phyloP scores from a whole-genome alignment of 2,888 invertebrate genomes.

The Sisyra nigra region DNA sequence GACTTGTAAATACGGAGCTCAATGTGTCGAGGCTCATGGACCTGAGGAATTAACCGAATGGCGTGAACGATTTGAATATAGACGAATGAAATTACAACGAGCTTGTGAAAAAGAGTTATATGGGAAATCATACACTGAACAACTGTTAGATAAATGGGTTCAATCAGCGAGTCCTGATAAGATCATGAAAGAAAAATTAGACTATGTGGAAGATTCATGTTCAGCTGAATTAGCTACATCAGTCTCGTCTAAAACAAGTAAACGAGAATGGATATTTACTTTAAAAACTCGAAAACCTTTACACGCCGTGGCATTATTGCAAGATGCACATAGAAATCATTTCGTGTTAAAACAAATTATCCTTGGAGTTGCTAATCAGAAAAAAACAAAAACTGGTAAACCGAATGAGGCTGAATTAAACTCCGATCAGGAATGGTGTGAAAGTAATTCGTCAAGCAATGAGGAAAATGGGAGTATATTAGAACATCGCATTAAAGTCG shows the following conservation, averaged over 20 bases:
- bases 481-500: slow-evolving; percentile 34
- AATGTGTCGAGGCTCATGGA: slow-evolving; percentile 61
- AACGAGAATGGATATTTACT: slow-evolving; percentile 43
- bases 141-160: slow-evolving; percentile 45
- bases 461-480: slow-evolving; percentile 16
- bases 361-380: slow-evolving; percentile 15
- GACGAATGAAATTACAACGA: slow-evolving; percentile 41
- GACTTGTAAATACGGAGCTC: slow-evolving; percentile 48
- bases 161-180: slow-evolving; percentile 42
- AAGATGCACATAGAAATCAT: slow-evolving; percentile 51
- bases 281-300: slow-evolving; percentile 34
- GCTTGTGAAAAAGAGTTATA: slow-evolving; percentile 52
- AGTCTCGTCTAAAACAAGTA: slow-evolving; percentile 42
- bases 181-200: slow-evolving; percentile 43
- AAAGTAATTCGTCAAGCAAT: slow-evolving; percentile 15
- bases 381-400: slow-evolving; percentile 12
- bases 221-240: slow-evolving; percentile 41
- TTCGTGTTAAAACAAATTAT: slow-evolving; percentile 40
- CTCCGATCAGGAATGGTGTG: slow-evolving; percentile 38
- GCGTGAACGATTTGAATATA: slow-evolving; percentile 52
- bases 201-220: slow-evolving; percentile 39
- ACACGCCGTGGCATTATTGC: slow-evolving; percentile 46
- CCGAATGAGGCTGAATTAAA: slow-evolving; percentile 25
- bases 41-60: slow-evolving; percentile 54
- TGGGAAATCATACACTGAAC: slow-evolving; percentile 40